Evolutionary conservation across 2,888 invertebrate genomes (phyloP), one percentile per base, ranked within the genome.

Genomic region (Leptinotarsa peninsularis): DNA sequence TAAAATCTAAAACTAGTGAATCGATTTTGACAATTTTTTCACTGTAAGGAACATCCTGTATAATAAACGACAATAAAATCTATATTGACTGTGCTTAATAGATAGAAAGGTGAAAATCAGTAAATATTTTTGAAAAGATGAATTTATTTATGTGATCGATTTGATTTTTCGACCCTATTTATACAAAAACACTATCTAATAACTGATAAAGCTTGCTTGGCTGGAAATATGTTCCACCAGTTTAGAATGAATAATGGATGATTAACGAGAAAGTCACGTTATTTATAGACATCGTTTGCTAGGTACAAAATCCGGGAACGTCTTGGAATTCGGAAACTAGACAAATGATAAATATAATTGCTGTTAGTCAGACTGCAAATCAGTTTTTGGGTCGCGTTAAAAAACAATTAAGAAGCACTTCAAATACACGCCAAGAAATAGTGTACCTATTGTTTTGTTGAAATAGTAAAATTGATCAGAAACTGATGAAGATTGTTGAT

Each of bases 301-400:
- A 63, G 63, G 27, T 33, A 63, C 63, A n/a, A 63, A 43, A 63
- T 33, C n/a, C 33, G 63, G n/a, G 33, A n/a, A 33, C 63, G 43
- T 63, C 63, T 63, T n/a, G 63, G 63, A 63, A 63, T 63, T 63
- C 63, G 63, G 63, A 63, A 63, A 63, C 63, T 63, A 63, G 63
- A 63, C 63, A 63, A 63, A 63, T 63, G 63, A 63, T 63, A 63
- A 63, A 63, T 63, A 63, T 63, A 63, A 63, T 63, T 43, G 63
- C 63, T 63, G 63, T 63, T 27, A 33, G 63, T 63, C 63, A 63
- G 63, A 63, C 63, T 63, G 43, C 33, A 63, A 63, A 63, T 63
- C 63, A 63, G 27, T 63, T 63, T 21, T 43, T 10, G 43, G n/a
- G 33, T 63, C n/a, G 27, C 43, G 58, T 58, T 23, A 15, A 58